phyloP scores from a whole-genome alignment of 2,888 invertebrate genomes.

The Malachius bipustulatus region DNA sequence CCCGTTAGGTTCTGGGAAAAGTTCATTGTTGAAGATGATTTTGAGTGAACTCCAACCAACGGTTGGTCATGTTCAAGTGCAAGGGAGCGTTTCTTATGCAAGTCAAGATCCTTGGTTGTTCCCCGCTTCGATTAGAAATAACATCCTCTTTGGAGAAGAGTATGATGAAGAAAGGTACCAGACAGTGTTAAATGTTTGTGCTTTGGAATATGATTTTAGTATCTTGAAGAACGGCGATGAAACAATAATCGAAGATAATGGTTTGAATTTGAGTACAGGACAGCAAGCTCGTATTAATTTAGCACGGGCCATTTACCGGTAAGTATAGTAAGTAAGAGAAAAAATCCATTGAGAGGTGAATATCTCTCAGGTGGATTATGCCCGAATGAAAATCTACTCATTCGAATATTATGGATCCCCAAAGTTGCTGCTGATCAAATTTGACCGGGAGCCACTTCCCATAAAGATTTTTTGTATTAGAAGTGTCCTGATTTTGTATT shows the following conservation, averaged over 20 bases:
- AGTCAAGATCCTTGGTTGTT: conserved; percentile 29
- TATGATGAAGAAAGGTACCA: conserved; percentile 29
- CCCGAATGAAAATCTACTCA: too few relatives aligned
- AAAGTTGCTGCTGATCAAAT: too few relatives aligned
- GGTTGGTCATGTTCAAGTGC: conserved; percentile 18
- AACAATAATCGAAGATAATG: conserved; percentile 51
- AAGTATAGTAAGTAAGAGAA: too few relatives aligned
- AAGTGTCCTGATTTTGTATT: too few relatives aligned
- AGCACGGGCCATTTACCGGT: conserved; percentile 30
- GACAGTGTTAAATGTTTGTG: conserved; percentile 34
- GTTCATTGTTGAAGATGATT: conserved; percentile 24
- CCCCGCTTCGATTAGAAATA: conserved; percentile 25
- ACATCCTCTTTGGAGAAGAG: conserved; percentile 30
- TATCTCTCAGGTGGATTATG: too few relatives aligned
- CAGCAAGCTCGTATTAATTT: conserved; percentile 31
- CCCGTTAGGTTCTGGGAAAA: conserved; percentile 24
- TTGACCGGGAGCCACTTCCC: too few relatives aligned
- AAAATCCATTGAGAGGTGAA: too few relatives aligned
- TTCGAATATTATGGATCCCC: too few relatives aligned
- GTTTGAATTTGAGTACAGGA: conserved; percentile 50
- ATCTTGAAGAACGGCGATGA: conserved; percentile 28
- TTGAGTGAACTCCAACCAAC: conserved; percentile 22
- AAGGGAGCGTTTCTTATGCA: conserved; percentile 25
- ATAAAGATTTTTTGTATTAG: too few relatives aligned
- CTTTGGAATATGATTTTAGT: conserved; percentile 40